Base-by-base conservation (phyloP, 2,797 vertebrate species). In the Intellagama lesueurii region DNA sequence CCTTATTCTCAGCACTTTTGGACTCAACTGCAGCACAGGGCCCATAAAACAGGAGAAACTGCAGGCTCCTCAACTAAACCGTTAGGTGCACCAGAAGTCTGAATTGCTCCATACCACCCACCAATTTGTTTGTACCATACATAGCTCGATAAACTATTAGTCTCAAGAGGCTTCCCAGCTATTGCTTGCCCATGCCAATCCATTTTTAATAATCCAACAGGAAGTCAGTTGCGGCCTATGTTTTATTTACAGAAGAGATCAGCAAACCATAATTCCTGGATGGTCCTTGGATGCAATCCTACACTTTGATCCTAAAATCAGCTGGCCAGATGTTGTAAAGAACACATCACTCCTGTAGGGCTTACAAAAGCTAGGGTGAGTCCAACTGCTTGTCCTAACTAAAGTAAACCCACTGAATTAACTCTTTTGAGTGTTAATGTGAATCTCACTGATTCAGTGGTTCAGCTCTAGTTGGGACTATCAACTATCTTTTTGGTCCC, bases 121-220 rank as follows among this genome's bases (percentile, higher is more conserved):
- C 40, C 87, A 30, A 32, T 72, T 47, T 87, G 32, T 86, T 60
- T 76, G 2, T 72, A 72, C 19, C 44, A 70, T 26, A 83, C 60
- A 40, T 2, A 66, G n/a, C 49, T 87, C 49, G 28, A 35, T 79
- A 26, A 47, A 16, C 47, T 75, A 35, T 75, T 9, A 64, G 4
- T 64, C 60, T 64, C 4, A 64, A 64, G 60, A 64, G 17, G 60
- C 16, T 64, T 64, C 60, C 60, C 60, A 64, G 56, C 6, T 26
- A 49, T 88, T 76, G 26, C 30, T 32, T 22, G 83, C 16, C 30
- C 44, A 24, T 19, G 49, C 32, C 32, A 8, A 40, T 52, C 7
- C 72, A 83, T 66, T 66, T 60, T n/a, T 82, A 81, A 91, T 89
- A 92, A 93, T 87, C 90, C 88, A 92, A 19, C 17, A 30, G 22